Percentiles rank a stretch among this genome's conserved stretches.
Conservation (phyloP, 1,140 invertebrate species). For the Theocolax elegans region DNA sequence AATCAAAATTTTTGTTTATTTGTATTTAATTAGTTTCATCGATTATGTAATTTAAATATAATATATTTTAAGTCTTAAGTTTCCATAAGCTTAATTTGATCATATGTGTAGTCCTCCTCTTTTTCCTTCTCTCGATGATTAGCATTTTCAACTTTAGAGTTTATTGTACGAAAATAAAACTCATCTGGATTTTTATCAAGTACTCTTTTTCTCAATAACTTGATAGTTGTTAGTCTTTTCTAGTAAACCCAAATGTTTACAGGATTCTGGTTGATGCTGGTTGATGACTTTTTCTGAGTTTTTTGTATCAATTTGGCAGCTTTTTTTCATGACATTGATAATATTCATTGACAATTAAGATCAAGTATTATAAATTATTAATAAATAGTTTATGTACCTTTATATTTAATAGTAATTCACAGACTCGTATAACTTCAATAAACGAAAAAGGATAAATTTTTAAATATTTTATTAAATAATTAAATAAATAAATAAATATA, state of each 20-base stretch:
- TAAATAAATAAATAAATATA: no score
- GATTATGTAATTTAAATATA: conserved; percentile 85
- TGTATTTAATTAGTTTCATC: conserved; percentile 74
- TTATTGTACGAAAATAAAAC: conserved; percentile 98
- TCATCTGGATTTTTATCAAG: conserved; percentile 97
- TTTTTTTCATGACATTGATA: conserved; percentile 93
- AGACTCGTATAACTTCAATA: no score
- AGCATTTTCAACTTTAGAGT: conserved; percentile 82
- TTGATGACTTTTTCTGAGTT: conserved; percentile 88
- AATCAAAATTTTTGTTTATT: conserved; percentile 89
- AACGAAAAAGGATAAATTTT: no score
- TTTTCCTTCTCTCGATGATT: conserved; percentile 77
- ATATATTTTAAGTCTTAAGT: conserved; percentile 94
- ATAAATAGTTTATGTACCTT: no score
- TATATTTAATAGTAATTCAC: no score
- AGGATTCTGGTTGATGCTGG: conserved; percentile 83
- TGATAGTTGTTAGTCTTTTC: conserved; percentile 91
- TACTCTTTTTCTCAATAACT: conserved; percentile 85
- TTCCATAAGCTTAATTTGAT: conserved; percentile 89
- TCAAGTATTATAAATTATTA: no score
- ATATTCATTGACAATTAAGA: no score
- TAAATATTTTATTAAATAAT: no score
- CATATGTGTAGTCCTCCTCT: conserved; percentile 78
- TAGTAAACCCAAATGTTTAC: conserved; percentile 88
- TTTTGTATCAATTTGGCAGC: conserved; percentile 86